A percentile compares a stretch with the other conserved stretches of the same genome.
Evolutionary conservation across 2,113 vertebrate species (phyloP).

Genomic region (Mesitornis unicolor): DNA sequence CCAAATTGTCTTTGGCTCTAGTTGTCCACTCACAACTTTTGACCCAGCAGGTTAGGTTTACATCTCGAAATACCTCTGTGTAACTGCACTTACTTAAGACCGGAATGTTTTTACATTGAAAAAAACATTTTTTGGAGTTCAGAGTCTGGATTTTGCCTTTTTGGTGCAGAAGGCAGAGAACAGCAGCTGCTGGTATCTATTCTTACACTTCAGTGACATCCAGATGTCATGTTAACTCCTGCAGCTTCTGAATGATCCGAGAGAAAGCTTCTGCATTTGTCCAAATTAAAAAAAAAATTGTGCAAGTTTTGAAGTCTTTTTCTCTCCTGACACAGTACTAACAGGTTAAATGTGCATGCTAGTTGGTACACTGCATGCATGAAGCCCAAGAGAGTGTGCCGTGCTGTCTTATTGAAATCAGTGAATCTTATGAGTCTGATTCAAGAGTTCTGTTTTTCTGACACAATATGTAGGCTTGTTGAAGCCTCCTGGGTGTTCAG

Average conservation of each 20-base stretch:
- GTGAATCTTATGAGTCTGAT: background rate
- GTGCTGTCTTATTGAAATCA: background rate
- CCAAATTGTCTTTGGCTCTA: background rate
- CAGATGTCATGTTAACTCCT: background rate
- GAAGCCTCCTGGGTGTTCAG: background rate
- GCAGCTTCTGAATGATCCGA: background rate
- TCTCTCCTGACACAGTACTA: background rate
- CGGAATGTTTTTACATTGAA: background rate
- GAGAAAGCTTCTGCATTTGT: background rate
- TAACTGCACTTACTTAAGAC: background rate
- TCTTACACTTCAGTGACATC: conserved; percentile 6
- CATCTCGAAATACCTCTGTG: background rate
- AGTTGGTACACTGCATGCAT: background rate
- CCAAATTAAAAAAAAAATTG: background rate
- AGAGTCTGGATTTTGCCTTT: background rate
- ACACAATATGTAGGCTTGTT: background rate
- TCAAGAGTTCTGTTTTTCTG: background rate
- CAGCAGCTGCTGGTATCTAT: background rate
- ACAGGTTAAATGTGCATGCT: background rate
- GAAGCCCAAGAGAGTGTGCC: background rate
- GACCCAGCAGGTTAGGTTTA: background rate
- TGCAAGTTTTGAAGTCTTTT: background rate
- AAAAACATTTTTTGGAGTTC: background rate
- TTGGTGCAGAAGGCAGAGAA: background rate
- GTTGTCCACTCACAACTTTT: background rate